These are phyloP conservation scores for Nyctibius grandis DNA, from an alignment of 2,797 vertebrate species.

Conservation along the genomic window DNA sequence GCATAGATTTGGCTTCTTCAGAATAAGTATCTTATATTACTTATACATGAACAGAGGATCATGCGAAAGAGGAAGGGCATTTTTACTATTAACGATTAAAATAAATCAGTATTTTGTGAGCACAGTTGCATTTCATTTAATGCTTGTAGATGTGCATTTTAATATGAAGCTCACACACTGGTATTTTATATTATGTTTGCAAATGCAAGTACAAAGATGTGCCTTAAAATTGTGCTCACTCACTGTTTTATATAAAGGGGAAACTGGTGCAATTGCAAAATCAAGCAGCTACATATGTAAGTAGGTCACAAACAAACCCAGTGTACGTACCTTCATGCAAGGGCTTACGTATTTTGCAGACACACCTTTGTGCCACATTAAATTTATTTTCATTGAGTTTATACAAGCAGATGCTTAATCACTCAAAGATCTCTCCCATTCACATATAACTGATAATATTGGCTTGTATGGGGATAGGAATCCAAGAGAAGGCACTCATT, in stretches of 20 bases:
- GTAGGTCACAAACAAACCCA: constrained; percentile 2
- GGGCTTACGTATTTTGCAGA: not conserved
- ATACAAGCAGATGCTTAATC: not conserved
- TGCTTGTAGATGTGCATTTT: not conserved
- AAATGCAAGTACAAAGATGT: not conserved
- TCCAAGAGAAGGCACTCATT: not conserved
- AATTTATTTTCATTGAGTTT: not conserved
- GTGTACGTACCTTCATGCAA: not conserved
- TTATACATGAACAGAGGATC: not conserved
- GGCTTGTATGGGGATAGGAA: not conserved
- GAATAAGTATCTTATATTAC: not conserved
- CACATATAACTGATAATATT: not conserved
- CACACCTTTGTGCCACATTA: not conserved
- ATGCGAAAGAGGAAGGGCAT: not conserved
- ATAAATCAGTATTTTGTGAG: not conserved
- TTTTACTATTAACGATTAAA: not conserved
- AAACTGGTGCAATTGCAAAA: not conserved
- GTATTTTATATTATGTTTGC: not conserved
- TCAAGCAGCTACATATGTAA: not conserved
- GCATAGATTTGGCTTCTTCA: not conserved
- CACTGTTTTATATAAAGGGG: not conserved
- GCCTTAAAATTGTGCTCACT: not conserved
- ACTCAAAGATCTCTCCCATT: not conserved
- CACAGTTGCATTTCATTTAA: not conserved
- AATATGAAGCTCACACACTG: not conserved